Conservation (phyloP, 2,888 invertebrate genomes). For the Hemaris fuciformis region DNA sequence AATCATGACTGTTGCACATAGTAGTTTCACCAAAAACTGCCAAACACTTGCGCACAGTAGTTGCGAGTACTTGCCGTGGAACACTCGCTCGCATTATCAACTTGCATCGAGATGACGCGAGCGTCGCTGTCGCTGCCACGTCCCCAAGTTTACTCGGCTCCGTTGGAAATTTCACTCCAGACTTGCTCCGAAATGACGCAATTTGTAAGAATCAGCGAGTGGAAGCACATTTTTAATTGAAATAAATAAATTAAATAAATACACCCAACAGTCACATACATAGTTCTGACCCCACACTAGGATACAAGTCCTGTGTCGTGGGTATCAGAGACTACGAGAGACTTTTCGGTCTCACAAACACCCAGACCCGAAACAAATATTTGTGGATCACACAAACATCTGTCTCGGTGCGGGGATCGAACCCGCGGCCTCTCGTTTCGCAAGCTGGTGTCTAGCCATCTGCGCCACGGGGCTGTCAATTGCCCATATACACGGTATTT, state of each 20-base stretch:
- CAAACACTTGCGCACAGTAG: slow-evolving; percentile 13
- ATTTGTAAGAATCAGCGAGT: slow-evolving; percentile 31
- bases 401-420: no score
- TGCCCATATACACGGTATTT: neutral
- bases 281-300: no score
- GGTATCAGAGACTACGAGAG: no score
- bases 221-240: neutral
- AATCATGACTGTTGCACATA: neutral
- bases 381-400: no score
- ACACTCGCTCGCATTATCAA: slow-evolving; percentile 67
- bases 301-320: no score
- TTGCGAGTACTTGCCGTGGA: slow-evolving; percentile 22
- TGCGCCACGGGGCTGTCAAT: no score
- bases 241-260: no score
- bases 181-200: slow-evolving; percentile 52
- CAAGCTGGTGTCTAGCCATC: no score
- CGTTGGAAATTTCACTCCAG: slow-evolving; percentile 75
- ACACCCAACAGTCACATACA: no score
- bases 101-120: slow-evolving; percentile 72
- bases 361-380: no score
- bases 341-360: no score
- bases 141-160: slow-evolving; percentile 76
- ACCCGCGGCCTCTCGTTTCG: no score
- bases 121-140: slow-evolving; percentile 73
- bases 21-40: slow-evolving; percentile 28